Conservation (phyloP, 2,888 invertebrate species). For the Yponomeuta sedellus region DNA sequence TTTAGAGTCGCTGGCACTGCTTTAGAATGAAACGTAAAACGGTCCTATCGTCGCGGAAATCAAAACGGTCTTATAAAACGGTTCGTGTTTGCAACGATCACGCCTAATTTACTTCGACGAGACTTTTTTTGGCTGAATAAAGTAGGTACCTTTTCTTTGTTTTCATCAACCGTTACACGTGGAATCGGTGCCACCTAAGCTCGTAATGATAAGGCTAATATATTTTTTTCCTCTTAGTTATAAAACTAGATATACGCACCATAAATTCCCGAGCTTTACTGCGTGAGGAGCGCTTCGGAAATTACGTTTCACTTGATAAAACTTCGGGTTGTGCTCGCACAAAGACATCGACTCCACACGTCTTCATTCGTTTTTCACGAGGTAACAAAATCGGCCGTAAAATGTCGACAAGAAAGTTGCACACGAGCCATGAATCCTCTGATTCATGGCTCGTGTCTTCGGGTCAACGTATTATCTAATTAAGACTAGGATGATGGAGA, state of each 20-base stretch:
- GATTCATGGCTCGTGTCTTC: neutral
- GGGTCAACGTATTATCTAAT: neutral
- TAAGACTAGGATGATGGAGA: neutral
- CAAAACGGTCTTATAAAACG: no score
- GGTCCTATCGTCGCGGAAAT: no score
- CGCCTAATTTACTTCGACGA: no score
- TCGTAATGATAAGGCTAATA: neutral
- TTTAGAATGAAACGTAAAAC: no score
- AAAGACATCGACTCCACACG: neutral
- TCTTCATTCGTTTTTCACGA: slow-evolving; percentile 31
- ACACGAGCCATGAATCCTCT: no score
- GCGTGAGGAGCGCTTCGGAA: slow-evolving; percentile 34
- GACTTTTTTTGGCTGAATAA: no score
- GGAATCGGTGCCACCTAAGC: neutral
- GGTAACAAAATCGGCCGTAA: slow-evolving; percentile 21
- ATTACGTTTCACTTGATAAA: slow-evolving; percentile 49
- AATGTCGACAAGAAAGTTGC: slow-evolving; percentile 10
- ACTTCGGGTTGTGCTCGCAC: slow-evolving; percentile 34
- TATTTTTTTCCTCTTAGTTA: neutral
- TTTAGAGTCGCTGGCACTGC: no score
- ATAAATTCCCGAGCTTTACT: slow-evolving; percentile 45
- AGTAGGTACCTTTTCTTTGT: neutral
- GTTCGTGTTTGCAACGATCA: no score
- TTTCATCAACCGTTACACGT: neutral
- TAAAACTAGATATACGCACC: slow-evolving; percentile 35